Conservation (phyloP, 2,888 invertebrate genomes). For the Quadroppia sp. region DNA sequence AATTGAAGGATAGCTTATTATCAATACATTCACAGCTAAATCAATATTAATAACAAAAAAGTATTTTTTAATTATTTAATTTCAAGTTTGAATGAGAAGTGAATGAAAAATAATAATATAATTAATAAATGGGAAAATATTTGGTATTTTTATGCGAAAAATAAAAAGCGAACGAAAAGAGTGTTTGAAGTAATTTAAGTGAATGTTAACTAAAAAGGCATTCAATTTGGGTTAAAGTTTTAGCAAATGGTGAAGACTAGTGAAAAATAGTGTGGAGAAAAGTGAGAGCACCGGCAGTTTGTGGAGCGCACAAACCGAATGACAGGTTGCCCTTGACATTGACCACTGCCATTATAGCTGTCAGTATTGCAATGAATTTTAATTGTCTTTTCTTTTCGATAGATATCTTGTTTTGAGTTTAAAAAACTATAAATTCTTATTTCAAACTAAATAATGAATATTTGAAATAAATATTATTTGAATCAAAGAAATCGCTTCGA, state of each 20-base stretch:
- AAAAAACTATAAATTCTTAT: slow-evolving; percentile 21
- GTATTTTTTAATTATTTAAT: too few species aligned
- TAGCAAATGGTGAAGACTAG: too few species aligned
- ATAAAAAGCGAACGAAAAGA: too few species aligned
- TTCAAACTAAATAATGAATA: neutral
- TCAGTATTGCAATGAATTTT: slow-evolving; percentile 14
- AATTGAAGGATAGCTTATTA: neutral
- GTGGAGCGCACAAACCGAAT: neutral
- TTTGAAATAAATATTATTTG: slow-evolving; percentile 11
- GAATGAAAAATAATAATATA: too few species aligned
- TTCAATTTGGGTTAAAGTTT: too few species aligned
- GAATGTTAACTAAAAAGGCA: too few species aligned
- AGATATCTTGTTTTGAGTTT: neutral
- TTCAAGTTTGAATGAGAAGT: too few species aligned
- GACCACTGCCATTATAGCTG: slow-evolving; percentile 20
- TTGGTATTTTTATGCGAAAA: too few species aligned
- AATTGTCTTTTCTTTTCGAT: neutral
- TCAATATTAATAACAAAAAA: slow-evolving; percentile 4
- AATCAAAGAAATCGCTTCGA: slow-evolving; percentile 20
- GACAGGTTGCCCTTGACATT: slow-evolving; percentile 27
- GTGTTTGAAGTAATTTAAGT: too few species aligned
- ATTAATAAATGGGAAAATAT: too few species aligned
- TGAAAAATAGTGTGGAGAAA: too few species aligned
- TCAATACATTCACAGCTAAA: slow-evolving; percentile 2
- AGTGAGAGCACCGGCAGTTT: too few species aligned